Evolutionary conservation across 2,113 vertebrate genomes (phyloP).

Genomic region (Synodontis membranacea): DNA sequence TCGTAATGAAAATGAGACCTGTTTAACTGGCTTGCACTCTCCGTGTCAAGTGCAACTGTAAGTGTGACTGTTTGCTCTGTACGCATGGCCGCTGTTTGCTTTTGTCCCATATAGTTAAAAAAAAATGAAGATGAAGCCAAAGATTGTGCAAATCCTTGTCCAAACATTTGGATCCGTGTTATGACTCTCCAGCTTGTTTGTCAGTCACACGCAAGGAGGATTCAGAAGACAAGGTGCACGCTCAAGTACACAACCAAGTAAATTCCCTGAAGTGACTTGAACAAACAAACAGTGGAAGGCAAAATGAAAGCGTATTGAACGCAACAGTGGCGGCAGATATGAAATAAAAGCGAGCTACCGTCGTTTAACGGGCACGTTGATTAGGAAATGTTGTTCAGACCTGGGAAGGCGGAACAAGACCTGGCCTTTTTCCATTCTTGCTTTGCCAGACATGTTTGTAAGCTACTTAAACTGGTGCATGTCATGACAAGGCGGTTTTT

Average conservation of each 20-base stretch:
- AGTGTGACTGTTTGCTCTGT: neutral
- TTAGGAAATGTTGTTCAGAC: neutral
- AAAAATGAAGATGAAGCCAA: too few relatives aligned
- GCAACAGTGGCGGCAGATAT: neutral
- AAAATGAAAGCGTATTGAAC: neutral
- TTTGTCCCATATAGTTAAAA: neutral
- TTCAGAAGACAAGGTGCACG: neutral
- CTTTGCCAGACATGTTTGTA: conserved; percentile 11
- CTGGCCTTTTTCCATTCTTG: neutral
- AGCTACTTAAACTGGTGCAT: neutral
- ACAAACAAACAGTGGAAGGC: neutral
- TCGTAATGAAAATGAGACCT: neutral
- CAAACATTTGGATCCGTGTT: conserved; percentile 23
- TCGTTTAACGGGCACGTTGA: neutral
- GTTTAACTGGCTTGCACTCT: neutral
- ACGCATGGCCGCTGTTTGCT: neutral
- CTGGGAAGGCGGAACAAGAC: neutral
- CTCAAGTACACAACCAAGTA: too few relatives aligned
- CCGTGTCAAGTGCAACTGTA: neutral
- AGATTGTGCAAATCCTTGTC: neutral
- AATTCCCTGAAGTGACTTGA: neutral
- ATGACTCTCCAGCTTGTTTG: neutral
- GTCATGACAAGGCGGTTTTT: conserved; percentile 6
- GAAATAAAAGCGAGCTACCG: neutral
- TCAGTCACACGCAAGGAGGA: neutral